Evolutionary conservation across 2,888 invertebrate species (phyloP).

Genomic region (Drosophila pseudotalamancana): DNA sequence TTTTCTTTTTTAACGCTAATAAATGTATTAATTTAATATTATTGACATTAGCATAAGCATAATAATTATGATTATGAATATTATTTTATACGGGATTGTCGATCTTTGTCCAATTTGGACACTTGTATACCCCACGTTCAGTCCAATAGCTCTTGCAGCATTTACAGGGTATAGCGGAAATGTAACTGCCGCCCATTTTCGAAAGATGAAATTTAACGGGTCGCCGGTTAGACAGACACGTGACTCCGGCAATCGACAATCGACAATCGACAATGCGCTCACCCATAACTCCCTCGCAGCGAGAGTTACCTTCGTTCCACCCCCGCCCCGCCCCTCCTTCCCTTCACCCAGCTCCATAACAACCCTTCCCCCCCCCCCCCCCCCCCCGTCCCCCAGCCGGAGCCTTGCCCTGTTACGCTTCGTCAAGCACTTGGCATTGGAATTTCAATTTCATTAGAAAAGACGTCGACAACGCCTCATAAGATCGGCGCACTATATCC

Average conservation of each 20-base stretch:
- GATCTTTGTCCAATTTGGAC: too few relatives aligned
- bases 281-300: conserved; percentile 50
- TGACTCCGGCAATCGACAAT: conserved; percentile 29
- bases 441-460: conserved; percentile 60
- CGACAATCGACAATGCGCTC: conserved; percentile 37
- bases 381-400: neutral
- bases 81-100: too few relatives aligned
- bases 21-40: too few relatives aligned
- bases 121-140: too few relatives aligned
- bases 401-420: conserved; percentile 53
- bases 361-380: too few relatives aligned
- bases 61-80: too few relatives aligned
- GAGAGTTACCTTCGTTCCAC: too few relatives aligned
- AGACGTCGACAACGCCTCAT: conserved; percentile 50
- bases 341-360: too few relatives aligned
- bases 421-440: conserved; percentile 68
- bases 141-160: too few relatives aligned
- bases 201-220: conserved; percentile 34
- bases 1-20: too few relatives aligned
- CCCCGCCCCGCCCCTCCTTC: neutral
- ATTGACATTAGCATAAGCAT: neutral
- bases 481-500: conserved; percentile 46
- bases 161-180: conserved; percentile 40
- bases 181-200: neutral
- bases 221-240: conserved; percentile 33